Base-by-base conservation (phyloP, 2,113 vertebrate species). In the Bostrychus sinensis region DNA sequence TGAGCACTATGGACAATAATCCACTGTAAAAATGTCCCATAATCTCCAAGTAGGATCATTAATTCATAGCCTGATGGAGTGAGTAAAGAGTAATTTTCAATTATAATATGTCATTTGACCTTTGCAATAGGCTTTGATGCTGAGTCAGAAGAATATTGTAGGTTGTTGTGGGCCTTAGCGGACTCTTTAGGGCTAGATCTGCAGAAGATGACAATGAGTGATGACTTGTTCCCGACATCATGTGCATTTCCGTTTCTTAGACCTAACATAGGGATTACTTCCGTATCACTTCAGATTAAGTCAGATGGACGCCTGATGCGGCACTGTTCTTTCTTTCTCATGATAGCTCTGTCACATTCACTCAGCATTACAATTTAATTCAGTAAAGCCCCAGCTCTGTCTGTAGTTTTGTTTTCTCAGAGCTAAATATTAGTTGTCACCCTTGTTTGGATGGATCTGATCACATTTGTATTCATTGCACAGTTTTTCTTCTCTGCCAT, bases 31-130 rank as follows among this genome's bases (percentile, higher is more conserved):
- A 53, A 68, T 54, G 46, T 10, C 59, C 50, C 46, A 65, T 81
- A 75, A 65, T 55, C 62, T 64, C 32, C 59, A 57, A 30, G 51
- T 60, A 60, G 78, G 66, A 54, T 75, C 74, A 84, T 87, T 81
- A 84, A 59, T 83, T 89, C 51, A 48, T 66, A 60, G 80, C 74
- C 78, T 61, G 58, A 73, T 82, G 69, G 53, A 72, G 64, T 55
- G 57, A 76, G 70, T 63, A 68, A 74, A 42, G 61, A 78, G 64
- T 72, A 12, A 86, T 77, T 82, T 56, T 41, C 64, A 62, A 48
- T 73, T 71, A 63, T 74, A 84, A 80, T 66, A 59, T 66, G 75
- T 55, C 81, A 62, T 83, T 77, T 88, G 82, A 70, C 82, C 79
- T 87, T 90, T 87, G 54, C 63, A 72, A 79, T 67, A 57, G 19